These are phyloP conservation scores for Limnephilus auricula DNA, from an alignment of 2,888 invertebrate genomes.

Conservation along the genomic window DNA sequence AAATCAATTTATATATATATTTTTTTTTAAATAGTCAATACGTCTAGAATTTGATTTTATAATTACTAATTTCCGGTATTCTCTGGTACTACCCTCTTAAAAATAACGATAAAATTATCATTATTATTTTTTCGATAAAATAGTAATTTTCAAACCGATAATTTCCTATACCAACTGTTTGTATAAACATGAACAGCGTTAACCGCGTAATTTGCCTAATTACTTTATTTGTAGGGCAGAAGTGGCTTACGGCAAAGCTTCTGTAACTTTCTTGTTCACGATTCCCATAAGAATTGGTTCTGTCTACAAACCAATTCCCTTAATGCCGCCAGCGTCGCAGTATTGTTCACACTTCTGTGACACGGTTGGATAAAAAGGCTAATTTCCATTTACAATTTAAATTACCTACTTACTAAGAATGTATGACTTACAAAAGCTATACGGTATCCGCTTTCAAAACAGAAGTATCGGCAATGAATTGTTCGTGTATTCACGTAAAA, in stretches of 20 bases:
- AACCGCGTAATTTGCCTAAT: not conserved
- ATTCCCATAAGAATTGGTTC: not conserved
- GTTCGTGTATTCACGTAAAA: not conserved
- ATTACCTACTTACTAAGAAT: not conserved
- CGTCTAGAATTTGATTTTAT: too few species aligned
- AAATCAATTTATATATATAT: too few species aligned
- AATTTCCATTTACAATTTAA: not conserved
- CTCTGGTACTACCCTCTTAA: too few species aligned
- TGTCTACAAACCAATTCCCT: not conserved
- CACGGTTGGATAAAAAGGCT: not conserved
- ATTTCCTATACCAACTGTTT: not conserved
- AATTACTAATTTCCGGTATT: too few species aligned
- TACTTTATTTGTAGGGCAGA: not conserved
- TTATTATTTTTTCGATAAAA: not conserved
- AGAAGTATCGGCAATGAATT: not conserved
- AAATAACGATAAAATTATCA: too few species aligned
- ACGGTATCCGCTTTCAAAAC: not conserved
- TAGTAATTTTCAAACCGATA: too few species aligned
- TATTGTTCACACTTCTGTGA: not conserved
- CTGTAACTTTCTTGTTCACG: conserved; percentile 2
- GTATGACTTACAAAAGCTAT: not conserved
- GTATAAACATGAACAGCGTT: not conserved
- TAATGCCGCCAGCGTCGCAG: not conserved
- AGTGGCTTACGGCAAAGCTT: not conserved
- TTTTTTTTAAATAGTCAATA: too few species aligned